Evolutionary conservation across 1,140 invertebrate genomes (phyloP), one percentile per base, ranked within the genome.

Genomic region (Drosophila elegans): DNA sequence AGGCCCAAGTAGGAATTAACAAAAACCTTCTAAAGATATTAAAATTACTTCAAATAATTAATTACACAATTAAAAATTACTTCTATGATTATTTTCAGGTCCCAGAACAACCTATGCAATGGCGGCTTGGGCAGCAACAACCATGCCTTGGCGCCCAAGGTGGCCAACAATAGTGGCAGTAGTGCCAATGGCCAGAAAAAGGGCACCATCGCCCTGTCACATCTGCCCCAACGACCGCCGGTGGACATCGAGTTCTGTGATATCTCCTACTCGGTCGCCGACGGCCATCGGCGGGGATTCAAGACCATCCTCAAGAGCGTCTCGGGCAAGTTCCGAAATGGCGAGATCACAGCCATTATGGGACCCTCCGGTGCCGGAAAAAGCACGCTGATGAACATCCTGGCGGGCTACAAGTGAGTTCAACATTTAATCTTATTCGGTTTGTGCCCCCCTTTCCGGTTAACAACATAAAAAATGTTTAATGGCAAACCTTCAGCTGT

Each of bases 321-420:
- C n/a, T 97, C 95, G 91, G 97, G 97, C 36, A 95, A 95, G 82
- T 96, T 97, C 93, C 93, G 94, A 68, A 95, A 95, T 64, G 94
- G 97, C 73, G 94, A 97, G 93, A 92, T 98, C 46, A 97, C 97
- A 1, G 97, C 97, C 16, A 98, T 98, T 49, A 98, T 98, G 97
- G 97, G 97, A 41, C 97, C 97, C 39, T 98, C 97, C 1, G 98
- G 98, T 1, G 97, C 97, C 1, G 98, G 98, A 1, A 99, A 99
- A 92, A 97, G 96, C 72, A 98, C 97, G 0, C 94, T 98, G 0
- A 97, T 98, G 96, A 97, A 98, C 83, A 97, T 97, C 78, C 93
- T 98, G 73, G 97, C 97, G 25, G 97, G 97, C 64, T 98, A 97
- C 93, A 97, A 96, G 97, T 97, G 93, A 95, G 95, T 94, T 52